Percentiles rank a stretch among this genome's conserved stretches.
These are phyloP conservation scores for Agonopterix heracliana DNA, from an alignment of 2,888 invertebrate species.

Conservation along the genomic window DNA sequence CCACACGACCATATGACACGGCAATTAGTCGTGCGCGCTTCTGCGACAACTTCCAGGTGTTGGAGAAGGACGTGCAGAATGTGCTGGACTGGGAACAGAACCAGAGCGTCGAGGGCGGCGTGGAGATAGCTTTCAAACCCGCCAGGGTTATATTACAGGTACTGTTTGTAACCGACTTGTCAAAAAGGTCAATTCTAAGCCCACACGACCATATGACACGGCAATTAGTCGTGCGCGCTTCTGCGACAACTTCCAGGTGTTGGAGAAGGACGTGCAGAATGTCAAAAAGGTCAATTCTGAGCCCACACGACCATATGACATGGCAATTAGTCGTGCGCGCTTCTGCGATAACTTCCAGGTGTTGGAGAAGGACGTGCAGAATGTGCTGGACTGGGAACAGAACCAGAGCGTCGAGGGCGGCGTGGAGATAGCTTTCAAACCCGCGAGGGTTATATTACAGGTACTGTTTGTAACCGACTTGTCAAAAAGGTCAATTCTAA, in stretches of 20 bases:
- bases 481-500: too few relatives aligned
- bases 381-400: constrained; percentile 90
- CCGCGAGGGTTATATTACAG: constrained; percentile 96
- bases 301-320: too few relatives aligned
- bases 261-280: constrained; percentile 88
- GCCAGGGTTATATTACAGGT: constrained; percentile 97
- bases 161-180: constrained; percentile 2
- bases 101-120: constrained; percentile 80
- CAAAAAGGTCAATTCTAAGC: too few relatives aligned
- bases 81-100: constrained; percentile 92
- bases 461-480: constrained; percentile 55
- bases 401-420: constrained; percentile 81
- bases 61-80: constrained; percentile 88
- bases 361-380: constrained; percentile 88
- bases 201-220: too few relatives aligned
- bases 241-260: constrained; percentile 96
- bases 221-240: constrained; percentile 97
- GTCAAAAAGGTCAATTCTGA: too few relatives aligned
- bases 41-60: constrained; percentile 96
- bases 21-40: too few relatives aligned
- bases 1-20: too few relatives aligned
- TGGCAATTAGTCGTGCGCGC: too few relatives aligned
- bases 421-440: constrained; percentile 97
- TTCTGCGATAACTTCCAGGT: constrained; percentile 98
- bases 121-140: constrained; percentile 97